phyloP scores from a whole-genome alignment of 2,113 vertebrate genomes.

The Neogobius melanostomus region DNA sequence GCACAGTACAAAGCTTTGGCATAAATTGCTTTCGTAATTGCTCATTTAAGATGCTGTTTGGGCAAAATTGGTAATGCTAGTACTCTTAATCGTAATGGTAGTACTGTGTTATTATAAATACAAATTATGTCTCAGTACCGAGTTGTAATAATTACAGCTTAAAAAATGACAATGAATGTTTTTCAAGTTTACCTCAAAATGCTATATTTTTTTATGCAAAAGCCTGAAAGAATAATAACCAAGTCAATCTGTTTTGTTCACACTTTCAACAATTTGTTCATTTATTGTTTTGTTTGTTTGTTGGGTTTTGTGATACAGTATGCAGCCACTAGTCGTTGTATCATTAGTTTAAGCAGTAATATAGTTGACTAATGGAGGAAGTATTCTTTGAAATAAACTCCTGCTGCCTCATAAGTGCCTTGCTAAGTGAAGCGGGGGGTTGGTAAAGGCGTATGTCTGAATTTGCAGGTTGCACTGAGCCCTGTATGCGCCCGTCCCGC shows the following conservation, averaged over 20 bases:
- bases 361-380: not conserved
- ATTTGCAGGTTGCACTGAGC: constrained; percentile 66
- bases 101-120: not conserved
- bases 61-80: not conserved
- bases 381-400: constrained; percentile 20
- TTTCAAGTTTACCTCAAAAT: too few species aligned
- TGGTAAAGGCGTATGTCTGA: constrained; percentile 25
- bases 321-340: too few species aligned
- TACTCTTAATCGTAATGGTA: not conserved
- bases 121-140: not conserved
- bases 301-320: too few species aligned
- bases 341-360: not conserved
- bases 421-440: constrained; percentile 53
- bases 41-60: constrained; percentile 52
- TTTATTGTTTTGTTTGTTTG: too few species aligned
- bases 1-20: constrained; percentile 66
- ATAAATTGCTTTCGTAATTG: constrained; percentile 53
- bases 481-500: constrained; percentile 54
- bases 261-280: too few species aligned
- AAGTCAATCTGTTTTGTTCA: too few species aligned
- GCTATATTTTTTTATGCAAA: too few species aligned
- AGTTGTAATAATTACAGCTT: not conserved
- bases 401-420: constrained; percentile 51
- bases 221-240: too few species aligned
- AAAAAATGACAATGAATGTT: too few species aligned